Evolutionary conservation across 2,888 invertebrate species (phyloP).

Genomic region (Dryomyza anilis): DNA sequence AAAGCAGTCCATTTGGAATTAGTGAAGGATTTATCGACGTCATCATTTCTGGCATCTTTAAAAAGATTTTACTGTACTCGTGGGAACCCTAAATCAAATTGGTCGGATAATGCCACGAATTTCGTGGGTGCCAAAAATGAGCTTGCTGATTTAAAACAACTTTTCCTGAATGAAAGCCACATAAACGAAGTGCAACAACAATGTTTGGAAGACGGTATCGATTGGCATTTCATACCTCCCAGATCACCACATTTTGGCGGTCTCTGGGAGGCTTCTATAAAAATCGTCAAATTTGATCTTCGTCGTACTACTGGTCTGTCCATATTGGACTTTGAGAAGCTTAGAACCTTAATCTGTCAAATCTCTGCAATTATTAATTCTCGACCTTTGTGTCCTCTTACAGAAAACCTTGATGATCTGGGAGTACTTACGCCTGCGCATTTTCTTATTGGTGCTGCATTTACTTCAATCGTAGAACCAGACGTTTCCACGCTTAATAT

Average conservation of each 20-base stretch:
- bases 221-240: no score
- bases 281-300: slow-evolving; percentile 26
- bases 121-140: no score
- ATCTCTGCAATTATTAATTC: background rate
- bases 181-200: no score
- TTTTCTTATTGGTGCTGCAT: background rate
- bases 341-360: no score
- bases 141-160: background rate
- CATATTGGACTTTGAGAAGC: no score
- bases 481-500: background rate
- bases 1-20: background rate
- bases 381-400: background rate
- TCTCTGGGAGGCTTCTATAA: slow-evolving; percentile 26
- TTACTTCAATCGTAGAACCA: background rate
- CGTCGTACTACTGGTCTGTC: background rate
- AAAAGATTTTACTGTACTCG: background rate
- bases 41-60: background rate
- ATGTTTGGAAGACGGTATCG: no score
- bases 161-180: no score
- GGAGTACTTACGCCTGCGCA: no score
- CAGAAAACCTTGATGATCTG: background rate
- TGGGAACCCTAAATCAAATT: background rate
- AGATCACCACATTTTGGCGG: no score
- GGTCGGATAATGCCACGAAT: no score
- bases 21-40: background rate